A percentile compares a stretch with the other conserved stretches of the same genome.
These are phyloP conservation scores for Aleadryas rufinucha DNA, from an alignment of 2,113 vertebrate genomes.

Conservation along the genomic window DNA sequence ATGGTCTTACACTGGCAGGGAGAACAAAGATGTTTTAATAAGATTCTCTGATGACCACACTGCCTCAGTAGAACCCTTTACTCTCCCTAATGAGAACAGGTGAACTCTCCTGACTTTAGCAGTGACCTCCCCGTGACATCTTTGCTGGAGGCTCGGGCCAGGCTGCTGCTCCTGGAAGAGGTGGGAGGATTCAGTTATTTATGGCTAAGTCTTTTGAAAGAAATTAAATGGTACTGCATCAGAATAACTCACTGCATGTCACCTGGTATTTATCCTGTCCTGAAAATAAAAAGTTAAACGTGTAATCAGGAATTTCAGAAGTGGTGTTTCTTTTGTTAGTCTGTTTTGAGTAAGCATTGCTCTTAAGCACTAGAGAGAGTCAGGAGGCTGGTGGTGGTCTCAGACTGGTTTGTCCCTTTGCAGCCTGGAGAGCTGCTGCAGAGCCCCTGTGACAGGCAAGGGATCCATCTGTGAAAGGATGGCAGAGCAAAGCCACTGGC, in stretches of 20 bases:
- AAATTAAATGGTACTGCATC: not conserved
- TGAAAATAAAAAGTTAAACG: not conserved
- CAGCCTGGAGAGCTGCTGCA: not conserved
- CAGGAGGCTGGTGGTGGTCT: not conserved
- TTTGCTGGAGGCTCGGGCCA: not conserved
- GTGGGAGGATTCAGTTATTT: not conserved
- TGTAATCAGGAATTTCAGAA: not conserved
- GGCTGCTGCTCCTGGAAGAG: not conserved
- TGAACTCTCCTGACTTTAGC: not conserved
- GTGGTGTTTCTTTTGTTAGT: not conserved
- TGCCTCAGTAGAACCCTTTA: not conserved
- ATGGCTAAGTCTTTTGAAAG: not conserved
- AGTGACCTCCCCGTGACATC: not conserved
- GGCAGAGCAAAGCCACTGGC: not conserved
- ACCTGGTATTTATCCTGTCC: not conserved
- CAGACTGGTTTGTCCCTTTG: not conserved
- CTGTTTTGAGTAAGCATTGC: not conserved
- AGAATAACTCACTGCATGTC: not conserved
- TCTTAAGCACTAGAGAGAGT: not conserved
- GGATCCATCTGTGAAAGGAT: not conserved
- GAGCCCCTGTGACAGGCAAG: not conserved
- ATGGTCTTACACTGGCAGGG: not conserved
- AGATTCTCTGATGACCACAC: not conserved
- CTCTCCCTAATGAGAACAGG: not conserved
- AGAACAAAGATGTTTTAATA: not conserved